Conservation (phyloP, 2,113 vertebrate species). For the Grantiella picta region DNA sequence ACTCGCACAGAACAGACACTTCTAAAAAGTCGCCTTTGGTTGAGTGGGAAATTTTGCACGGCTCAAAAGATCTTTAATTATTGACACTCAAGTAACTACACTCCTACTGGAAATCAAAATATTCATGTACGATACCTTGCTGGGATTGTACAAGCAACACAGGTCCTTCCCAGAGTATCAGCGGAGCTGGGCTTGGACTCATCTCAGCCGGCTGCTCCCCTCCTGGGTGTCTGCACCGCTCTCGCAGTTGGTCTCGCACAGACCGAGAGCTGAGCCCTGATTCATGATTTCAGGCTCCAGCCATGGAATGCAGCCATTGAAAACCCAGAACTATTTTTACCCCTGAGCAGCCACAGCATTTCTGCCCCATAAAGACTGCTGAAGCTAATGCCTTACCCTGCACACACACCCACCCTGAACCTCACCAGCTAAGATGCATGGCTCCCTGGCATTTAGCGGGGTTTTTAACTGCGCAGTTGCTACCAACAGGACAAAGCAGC, state of each 20-base stretch:
- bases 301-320: conserved; percentile 67
- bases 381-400: conserved; percentile 41
- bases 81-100: neutral
- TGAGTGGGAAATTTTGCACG: neutral
- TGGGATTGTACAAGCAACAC: conserved; percentile 59
- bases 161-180: conserved; percentile 67
- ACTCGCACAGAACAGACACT: neutral
- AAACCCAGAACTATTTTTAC: conserved; percentile 69
- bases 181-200: conserved; percentile 19
- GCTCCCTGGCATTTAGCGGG: conserved; percentile 21
- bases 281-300: conserved; percentile 64
- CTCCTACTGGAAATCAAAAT: neutral
- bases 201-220: conserved; percentile 33
- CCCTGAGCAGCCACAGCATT: conserved; percentile 53
- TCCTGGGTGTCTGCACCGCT: neutral
- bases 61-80: neutral
- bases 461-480: neutral
- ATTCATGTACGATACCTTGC: conserved; percentile 27
- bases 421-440: neutral
- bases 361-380: conserved; percentile 43
- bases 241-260: neutral
- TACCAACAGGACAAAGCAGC: conserved; percentile 59
- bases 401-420: neutral
- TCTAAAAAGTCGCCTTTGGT: neutral
- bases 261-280: conserved; percentile 31